A percentile compares a stretch with the other conserved stretches of the same genome.
phyloP scores from a whole-genome alignment of 2,113 vertebrate genomes.

The Myiozetetes cayanensis region DNA sequence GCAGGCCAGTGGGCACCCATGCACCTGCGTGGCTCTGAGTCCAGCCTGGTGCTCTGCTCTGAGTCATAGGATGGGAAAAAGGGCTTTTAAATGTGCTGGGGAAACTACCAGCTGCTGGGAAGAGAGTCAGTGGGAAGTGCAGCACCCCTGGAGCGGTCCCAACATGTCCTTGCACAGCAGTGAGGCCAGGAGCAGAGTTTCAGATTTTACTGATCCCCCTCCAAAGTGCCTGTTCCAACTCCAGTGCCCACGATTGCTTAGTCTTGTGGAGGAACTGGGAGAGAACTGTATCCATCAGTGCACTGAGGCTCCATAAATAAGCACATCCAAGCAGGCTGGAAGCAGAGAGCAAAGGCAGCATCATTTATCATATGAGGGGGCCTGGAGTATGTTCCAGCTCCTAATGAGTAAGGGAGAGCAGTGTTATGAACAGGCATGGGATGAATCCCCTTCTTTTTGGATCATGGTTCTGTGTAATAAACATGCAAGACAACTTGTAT shows the following conservation, averaged over 20 bases:
- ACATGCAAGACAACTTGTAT: slow-evolving; percentile 53
- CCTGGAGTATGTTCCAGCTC: slow-evolving; percentile 43
- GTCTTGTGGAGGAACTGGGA: background rate
- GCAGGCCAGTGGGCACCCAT: rapidly evolving
- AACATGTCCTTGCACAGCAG: background rate
- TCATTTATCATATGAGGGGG: slow-evolving; percentile 43
- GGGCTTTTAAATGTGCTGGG: background rate
- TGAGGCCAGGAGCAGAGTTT: background rate
- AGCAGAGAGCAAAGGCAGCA: background rate
- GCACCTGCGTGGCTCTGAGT: background rate
- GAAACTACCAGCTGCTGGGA: background rate
- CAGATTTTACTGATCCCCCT: background rate
- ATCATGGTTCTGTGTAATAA: slow-evolving; percentile 39
- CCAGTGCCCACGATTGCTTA: background rate
- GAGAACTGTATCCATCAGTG: background rate
- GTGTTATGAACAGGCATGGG: slow-evolving; percentile 31
- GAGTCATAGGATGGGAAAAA: rapidly evolving
- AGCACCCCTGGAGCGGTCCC: background rate
- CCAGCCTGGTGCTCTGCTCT: background rate
- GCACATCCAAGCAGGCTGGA: slow-evolving; percentile 9
- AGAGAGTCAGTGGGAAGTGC: background rate
- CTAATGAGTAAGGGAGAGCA: background rate
- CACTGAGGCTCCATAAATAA: slow-evolving; percentile 27
- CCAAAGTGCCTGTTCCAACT: background rate
- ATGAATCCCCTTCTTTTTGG: slow-evolving; percentile 47